Base-by-base conservation (phyloP, 2,113 vertebrate genomes). In the Salvelinus sp. region DNA sequence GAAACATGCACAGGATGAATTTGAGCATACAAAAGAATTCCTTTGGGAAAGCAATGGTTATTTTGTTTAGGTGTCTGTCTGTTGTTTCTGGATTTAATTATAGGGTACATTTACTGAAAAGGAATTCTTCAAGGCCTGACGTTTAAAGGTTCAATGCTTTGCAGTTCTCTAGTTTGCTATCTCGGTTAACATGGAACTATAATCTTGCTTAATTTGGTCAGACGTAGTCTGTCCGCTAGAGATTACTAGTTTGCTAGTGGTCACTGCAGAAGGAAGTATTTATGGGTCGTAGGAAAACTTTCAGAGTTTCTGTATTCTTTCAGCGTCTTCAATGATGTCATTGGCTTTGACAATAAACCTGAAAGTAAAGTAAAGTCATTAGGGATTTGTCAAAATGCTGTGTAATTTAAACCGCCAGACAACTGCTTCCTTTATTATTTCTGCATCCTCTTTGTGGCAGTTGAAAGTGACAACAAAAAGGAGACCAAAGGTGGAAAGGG, bases 391-490 rank as follows among this genome's bases (percentile, higher is more conserved):
- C 74, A 38, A 71, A 83, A 85, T 68, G 72, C 73, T 83, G 75
- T 76, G 77, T 86, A 75, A 83, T 85, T 84, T 86, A 69, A 66
- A 70, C 63, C 28, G 2, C 64, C 79, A 77, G 78, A 82, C 76
- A 73, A 84, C 62, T 73, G 44, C 28, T 74, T 76, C 50, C 57
- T 71, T 70, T 86, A 84, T 80, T 83, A 82, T 88, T 80, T 81
- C 38, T 84, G 25, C 74, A 73, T 86, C 77, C 80, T 89, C 85
- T 91, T 87, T 89, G 75, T 88, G 76, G 78, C 83, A 78, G 92
- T 90, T 95, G 95, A 94, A 85, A 83, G 81, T 67, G 83, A 85
- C 84, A 85, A 81, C 3, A 89, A 90, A 89, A 94, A 89, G 38
- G 90, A 90, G 28, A 86, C 78, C 69, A 88, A 83, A 88, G 83